phyloP scores from a whole-genome alignment of 2,113 vertebrate genomes.

The Tachuris rubrigastra region DNA sequence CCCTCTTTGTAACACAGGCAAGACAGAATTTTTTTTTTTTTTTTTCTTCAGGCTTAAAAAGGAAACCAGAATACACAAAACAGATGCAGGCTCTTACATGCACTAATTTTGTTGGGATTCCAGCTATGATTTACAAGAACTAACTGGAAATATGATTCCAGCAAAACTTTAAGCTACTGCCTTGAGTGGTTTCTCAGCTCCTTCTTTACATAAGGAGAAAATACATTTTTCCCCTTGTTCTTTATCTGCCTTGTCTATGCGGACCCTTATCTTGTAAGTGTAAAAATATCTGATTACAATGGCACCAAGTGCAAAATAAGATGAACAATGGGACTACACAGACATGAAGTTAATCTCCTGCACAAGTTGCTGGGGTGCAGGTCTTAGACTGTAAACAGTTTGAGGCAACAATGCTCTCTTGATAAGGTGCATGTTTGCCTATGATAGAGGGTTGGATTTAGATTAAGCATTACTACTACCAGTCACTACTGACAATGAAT shows the following conservation, averaged over 20 bases:
- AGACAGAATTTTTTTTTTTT: background rate
- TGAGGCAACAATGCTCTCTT: background rate
- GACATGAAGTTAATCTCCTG: background rate
- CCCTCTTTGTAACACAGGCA: background rate
- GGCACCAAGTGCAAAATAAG: background rate
- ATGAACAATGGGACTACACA: background rate
- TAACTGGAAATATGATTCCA: background rate
- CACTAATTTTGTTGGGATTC: background rate
- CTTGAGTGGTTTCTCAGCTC: background rate
- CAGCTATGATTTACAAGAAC: background rate
- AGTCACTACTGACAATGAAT: background rate
- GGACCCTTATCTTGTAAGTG: background rate
- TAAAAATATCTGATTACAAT: background rate
- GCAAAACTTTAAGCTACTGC: background rate
- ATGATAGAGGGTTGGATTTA: background rate
- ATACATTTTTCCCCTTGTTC: background rate
- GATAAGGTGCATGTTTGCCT: background rate
- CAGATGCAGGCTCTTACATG: background rate
- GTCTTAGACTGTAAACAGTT: background rate
- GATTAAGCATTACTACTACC: background rate
- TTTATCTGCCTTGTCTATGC: background rate
- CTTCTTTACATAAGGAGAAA: background rate
- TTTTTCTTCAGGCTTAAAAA: background rate
- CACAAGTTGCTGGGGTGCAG: background rate
- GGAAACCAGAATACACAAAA: background rate